Conservation (phyloP, 2,113 vertebrate species). For the Mustela nigripes region DNA sequence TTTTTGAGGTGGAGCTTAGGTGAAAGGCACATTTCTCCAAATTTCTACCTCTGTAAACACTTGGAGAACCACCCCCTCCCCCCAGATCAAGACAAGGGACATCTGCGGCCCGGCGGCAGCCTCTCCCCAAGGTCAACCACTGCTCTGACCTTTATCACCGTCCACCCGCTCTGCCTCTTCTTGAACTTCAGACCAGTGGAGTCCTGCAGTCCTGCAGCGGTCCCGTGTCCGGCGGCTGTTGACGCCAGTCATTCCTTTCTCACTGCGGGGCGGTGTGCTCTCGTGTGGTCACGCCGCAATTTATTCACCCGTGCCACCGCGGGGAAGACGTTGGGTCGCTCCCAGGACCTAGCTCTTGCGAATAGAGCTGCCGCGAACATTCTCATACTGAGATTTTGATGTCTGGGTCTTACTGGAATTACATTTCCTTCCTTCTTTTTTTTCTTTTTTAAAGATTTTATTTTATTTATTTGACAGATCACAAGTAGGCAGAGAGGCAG, state of each 20-base stretch:
- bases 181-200: neutral
- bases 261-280: neutral
- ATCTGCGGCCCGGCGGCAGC: neutral
- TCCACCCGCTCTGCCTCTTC: rapidly evolving
- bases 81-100: neutral
- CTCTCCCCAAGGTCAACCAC: neutral
- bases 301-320: too few species aligned
- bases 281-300: rapidly evolving
- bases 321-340: neutral
- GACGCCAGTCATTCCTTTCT: rapidly evolving
- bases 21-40: neutral
- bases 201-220: neutral
- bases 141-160: neutral
- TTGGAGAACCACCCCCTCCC: rapidly evolving
- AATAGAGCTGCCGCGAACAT: neutral
- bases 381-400: neutral
- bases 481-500: too few species aligned
- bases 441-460: too few species aligned
- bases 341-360: neutral
- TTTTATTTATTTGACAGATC: too few species aligned
- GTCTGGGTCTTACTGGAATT: neutral
- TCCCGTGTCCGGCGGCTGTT: too few species aligned
- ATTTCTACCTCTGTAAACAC: neutral
- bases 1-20: rapidly evolving
- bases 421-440: neutral